A percentile compares a stretch with the other conserved stretches of the same genome.
phyloP scores from a whole-genome alignment of 2,888 invertebrate genomes.

The Caenorhabditis panamensis region DNA sequence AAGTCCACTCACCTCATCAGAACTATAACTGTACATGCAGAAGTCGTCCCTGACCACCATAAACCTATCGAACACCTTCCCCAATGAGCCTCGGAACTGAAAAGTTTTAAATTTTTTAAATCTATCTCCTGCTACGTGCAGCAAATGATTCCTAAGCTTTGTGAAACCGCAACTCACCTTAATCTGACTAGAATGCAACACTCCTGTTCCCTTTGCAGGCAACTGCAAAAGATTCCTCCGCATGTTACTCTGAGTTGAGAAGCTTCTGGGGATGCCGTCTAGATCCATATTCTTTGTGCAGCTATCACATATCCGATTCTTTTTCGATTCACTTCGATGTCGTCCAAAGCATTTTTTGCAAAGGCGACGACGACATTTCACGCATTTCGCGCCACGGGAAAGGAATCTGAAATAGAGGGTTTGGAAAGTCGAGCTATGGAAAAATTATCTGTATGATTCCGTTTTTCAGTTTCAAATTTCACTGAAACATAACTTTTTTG shows the following conservation, averaged over 20 bases:
- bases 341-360: slow-evolving; percentile 80
- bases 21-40: slow-evolving; percentile 79
- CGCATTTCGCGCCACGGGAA: slow-evolving; percentile 67
- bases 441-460: no score
- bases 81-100: slow-evolving; percentile 73
- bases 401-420: slow-evolving; percentile 52
- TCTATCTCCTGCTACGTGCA: not conserved
- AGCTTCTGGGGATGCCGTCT: slow-evolving; percentile 63
- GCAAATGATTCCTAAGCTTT: no score
- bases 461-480: no score
- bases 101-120: slow-evolving; percentile 15
- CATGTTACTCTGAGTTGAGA: slow-evolving; percentile 55
- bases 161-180: slow-evolving; percentile 35
- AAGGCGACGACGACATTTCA: slow-evolving; percentile 72
- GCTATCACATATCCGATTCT: slow-evolving; percentile 68
- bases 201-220: slow-evolving; percentile 60
- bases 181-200: slow-evolving; percentile 65
- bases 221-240: slow-evolving; percentile 62
- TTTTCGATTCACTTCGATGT: slow-evolving; percentile 69
- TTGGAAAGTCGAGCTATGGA: no score
- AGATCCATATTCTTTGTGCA: slow-evolving; percentile 70
- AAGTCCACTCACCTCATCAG: slow-evolving; percentile 67
- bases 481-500: no score
- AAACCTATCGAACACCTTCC: slow-evolving; percentile 71
- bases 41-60: slow-evolving; percentile 79